phyloP scores from a whole-genome alignment of 1,140 invertebrate species.

The Radopholus similis region DNA sequence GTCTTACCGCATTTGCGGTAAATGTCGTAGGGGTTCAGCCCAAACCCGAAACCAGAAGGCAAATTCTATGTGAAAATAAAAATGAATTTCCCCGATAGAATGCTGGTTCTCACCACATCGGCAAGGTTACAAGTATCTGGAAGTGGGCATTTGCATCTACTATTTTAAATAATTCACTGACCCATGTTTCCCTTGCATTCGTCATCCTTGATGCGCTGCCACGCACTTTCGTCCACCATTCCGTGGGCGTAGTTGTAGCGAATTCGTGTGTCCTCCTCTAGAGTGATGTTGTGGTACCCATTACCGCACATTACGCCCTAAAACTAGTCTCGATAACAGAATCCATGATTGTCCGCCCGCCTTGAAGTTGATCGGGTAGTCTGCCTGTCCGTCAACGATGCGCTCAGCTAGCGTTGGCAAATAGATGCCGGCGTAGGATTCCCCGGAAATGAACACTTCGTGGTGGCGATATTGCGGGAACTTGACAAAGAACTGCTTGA shows the following conservation, averaged over 20 bases:
- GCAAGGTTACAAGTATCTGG: slow-evolving; percentile 55
- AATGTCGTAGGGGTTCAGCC: slow-evolving; percentile 55
- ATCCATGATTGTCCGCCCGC: slow-evolving; percentile 12
- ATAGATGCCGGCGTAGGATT: slow-evolving; percentile 62
- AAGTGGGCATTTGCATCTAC: not conserved
- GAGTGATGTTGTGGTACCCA: slow-evolving; percentile 56
- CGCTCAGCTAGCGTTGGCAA: slow-evolving; percentile 64
- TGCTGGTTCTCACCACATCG: slow-evolving; percentile 22
- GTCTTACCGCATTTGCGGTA: slow-evolving; percentile 18
- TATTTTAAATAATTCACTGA: not conserved
- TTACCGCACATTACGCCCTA: slow-evolving; percentile 60
- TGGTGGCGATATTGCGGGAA: slow-evolving; percentile 64
- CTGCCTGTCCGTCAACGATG: slow-evolving; percentile 61
- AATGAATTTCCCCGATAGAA: not conserved
- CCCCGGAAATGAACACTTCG: slow-evolving; percentile 63
- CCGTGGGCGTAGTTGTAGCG: slow-evolving; percentile 59
- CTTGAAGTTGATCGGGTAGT: slow-evolving; percentile 57
- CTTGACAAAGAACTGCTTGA: slow-evolving; percentile 65
- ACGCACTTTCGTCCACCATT: slow-evolving; percentile 55
- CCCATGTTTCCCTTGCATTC: slow-evolving; percentile 46
- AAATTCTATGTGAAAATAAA: slow-evolving; percentile 12
- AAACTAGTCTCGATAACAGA: not conserved
- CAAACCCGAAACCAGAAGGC: slow-evolving; percentile 31
- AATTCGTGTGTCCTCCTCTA: slow-evolving; percentile 58
- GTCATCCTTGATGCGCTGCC: slow-evolving; percentile 51